Evolutionary conservation across 2,113 vertebrate species (phyloP).

Genomic region (Ellobius talpinus): DNA sequence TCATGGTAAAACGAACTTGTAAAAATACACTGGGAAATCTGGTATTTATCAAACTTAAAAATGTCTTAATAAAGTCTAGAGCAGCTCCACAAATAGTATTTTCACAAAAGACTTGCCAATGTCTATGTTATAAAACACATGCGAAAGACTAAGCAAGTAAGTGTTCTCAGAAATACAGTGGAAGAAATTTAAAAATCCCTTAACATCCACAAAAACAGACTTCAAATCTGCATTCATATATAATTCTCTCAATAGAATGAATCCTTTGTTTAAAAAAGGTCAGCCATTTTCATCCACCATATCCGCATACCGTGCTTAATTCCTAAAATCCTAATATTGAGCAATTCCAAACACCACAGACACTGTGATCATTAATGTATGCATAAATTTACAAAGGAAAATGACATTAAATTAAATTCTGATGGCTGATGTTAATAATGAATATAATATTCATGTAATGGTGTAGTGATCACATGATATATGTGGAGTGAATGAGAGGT

Average conservation of each 20-base stretch:
- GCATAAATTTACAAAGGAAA: neutral
- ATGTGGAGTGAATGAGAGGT: neutral
- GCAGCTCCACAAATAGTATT: neutral
- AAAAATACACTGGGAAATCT: neutral
- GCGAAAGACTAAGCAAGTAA: neutral
- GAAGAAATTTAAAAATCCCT: neutral
- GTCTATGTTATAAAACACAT: neutral
- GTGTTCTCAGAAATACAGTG: neutral
- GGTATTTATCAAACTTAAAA: neutral
- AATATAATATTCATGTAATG: neutral
- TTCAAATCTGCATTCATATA: neutral
- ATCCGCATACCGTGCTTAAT: neutral
- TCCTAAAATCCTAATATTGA: neutral
- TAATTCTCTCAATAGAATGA: neutral
- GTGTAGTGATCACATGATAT: neutral
- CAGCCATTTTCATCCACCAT: neutral
- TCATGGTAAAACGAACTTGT: neutral
- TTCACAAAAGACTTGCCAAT: neutral
- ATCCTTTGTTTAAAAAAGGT: neutral
- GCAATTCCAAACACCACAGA: neutral
- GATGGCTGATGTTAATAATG: neutral
- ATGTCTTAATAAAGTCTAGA: neutral
- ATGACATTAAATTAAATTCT: neutral
- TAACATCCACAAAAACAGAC: neutral
- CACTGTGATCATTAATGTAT: neutral